Percentiles rank a stretch among this genome's conserved stretches.
Evolutionary conservation across 2,113 vertebrate genomes (phyloP).

Genomic region (Crotalus helleri): DNA sequence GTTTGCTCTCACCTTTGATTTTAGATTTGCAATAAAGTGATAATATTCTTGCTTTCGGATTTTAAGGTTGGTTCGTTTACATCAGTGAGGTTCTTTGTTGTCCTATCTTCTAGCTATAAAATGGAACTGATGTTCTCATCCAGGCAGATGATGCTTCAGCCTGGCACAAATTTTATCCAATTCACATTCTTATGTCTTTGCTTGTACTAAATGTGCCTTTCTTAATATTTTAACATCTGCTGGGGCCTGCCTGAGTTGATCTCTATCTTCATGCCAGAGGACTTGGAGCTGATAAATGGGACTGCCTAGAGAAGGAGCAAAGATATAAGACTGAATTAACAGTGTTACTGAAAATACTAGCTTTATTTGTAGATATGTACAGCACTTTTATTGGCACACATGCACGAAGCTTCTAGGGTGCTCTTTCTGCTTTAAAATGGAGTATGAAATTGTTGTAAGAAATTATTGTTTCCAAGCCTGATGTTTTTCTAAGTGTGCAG

Average conservation of each 20-base stretch:
- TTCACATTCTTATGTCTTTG: background rate
- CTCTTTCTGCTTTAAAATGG: background rate
- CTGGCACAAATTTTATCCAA: background rate
- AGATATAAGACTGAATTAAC: slow-evolving; percentile 43
- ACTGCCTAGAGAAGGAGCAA: slow-evolving; percentile 53
- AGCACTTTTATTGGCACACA: slow-evolving; percentile 16
- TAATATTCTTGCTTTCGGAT: background rate
- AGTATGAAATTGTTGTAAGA: slow-evolving; percentile 1
- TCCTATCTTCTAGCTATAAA: background rate
- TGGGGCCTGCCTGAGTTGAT: slow-evolving; percentile 44
- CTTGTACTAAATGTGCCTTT: slow-evolving; percentile 44
- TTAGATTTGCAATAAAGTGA: background rate
- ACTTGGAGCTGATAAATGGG: slow-evolving; percentile 55
- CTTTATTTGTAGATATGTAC: background rate
- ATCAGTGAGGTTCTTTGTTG: background rate
- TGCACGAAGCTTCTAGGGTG: background rate
- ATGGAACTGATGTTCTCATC: background rate
- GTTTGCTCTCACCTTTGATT: background rate
- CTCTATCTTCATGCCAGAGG: slow-evolving; percentile 51
- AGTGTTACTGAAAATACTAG: slow-evolving; percentile 41
- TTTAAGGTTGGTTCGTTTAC: background rate
- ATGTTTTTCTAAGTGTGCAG: background rate
- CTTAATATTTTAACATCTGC: slow-evolving; percentile 27
- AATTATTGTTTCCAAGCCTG: slow-evolving; percentile 34
- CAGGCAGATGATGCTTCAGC: background rate